Conservation (phyloP, 2,113 vertebrate species). For the Haemorhous mexicanus region DNA sequence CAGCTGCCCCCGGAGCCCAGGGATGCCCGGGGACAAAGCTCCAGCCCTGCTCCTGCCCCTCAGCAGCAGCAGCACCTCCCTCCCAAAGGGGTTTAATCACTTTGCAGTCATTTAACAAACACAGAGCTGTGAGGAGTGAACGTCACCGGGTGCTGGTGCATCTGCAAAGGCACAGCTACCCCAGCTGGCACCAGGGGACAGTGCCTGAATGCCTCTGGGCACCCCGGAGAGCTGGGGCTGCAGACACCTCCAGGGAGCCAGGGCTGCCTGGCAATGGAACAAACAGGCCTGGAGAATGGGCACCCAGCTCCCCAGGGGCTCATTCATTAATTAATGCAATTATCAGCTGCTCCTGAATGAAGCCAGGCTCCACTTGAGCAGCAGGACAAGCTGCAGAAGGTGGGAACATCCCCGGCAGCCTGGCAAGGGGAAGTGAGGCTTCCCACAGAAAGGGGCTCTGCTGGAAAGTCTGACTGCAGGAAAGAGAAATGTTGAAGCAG, state of each 20-base stretch:
- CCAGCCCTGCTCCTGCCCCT: neutral
- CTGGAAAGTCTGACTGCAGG: neutral
- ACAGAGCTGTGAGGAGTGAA: neutral
- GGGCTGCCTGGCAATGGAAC: neutral
- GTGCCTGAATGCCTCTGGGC: neutral
- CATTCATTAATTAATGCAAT: neutral
- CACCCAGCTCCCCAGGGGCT: neutral
- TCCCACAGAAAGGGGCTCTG: neutral
- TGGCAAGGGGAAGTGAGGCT: neutral
- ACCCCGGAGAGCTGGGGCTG: neutral
- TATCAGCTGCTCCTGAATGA: neutral
- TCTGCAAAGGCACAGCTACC: slow-evolving; percentile 26
- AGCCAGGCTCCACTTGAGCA: rapidly evolving
- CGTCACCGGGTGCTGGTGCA: neutral
- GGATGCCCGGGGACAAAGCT: neutral
- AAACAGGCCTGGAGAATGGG: neutral
- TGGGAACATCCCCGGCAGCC: neutral
- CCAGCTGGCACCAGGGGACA: neutral
- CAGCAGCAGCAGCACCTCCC: neutral
- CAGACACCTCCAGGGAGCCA: too few species aligned
- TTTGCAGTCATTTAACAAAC: neutral
- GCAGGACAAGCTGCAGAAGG: neutral
- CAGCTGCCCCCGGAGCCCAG: rapidly evolving
- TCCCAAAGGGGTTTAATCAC: neutral
- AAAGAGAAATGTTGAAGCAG: neutral